Conservation (phyloP, 1,140 invertebrate species). For the Octopus sinensis region DNA sequence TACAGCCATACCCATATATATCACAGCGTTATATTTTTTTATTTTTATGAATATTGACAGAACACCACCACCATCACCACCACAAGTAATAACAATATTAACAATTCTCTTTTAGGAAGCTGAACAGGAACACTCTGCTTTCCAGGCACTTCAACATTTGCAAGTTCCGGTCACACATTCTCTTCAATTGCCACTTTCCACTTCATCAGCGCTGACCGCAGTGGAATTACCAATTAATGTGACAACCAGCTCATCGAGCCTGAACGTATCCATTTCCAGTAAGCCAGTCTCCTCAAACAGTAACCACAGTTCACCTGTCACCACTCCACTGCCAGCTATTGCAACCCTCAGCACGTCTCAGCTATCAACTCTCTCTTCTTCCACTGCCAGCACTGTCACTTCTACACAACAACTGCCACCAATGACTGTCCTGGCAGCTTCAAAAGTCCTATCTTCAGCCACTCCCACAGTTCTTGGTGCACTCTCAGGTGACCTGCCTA, state of each 20-base stretch:
- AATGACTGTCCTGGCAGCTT: not conserved
- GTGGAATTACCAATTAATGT: not conserved
- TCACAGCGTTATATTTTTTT: no score
- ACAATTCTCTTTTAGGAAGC: not conserved
- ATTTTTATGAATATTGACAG: no score
- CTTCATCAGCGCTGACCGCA: not conserved
- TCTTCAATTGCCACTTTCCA: not conserved
- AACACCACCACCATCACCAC: no score
- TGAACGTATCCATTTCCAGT: not conserved
- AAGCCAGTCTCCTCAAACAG: not conserved
- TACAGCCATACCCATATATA: no score
- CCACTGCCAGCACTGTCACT: not conserved
- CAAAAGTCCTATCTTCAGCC: not conserved
- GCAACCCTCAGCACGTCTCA: not conserved
- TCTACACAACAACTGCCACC: not conserved
- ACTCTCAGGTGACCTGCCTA: not conserved
- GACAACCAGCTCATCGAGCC: not conserved
- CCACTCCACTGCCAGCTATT: not conserved
- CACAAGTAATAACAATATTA: no score
- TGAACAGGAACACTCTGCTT: conserved; percentile 2
- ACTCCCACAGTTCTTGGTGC: not conserved
- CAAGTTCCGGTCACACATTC: not conserved
- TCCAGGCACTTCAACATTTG: not conserved
- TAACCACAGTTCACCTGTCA: not conserved
- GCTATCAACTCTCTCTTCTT: not conserved